Conservation (phyloP, 2,888 invertebrate species). For the Conomelus anceps region DNA sequence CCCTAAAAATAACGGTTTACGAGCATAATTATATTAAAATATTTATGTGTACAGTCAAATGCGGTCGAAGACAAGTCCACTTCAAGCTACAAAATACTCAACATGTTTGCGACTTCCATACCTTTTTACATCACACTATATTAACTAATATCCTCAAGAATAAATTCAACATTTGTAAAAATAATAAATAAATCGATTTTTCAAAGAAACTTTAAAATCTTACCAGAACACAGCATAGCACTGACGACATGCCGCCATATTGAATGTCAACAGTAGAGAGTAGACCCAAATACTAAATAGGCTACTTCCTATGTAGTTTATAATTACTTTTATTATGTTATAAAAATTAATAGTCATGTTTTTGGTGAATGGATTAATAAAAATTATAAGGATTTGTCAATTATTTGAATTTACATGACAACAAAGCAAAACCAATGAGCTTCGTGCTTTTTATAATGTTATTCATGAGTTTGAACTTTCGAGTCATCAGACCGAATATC, state of each 20-base stretch:
- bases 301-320: background rate
- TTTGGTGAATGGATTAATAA: no score
- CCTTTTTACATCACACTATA: background rate
- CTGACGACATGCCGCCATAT: constrained; percentile 94
- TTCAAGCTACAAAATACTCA: background rate
- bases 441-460: no score
- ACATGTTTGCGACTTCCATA: background rate
- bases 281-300: background rate
- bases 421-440: no score
- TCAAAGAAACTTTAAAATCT: constrained; percentile 45
- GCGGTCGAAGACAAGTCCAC: background rate
- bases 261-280: constrained; percentile 58
- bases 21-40: background rate
- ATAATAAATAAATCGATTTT: constrained; percentile 24
- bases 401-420: no score
- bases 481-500: no score
- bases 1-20: background rate
- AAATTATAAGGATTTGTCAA: no score
- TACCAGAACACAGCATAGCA: constrained; percentile 95
- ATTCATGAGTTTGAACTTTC: no score
- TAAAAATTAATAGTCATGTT: no score
- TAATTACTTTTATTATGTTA: no score
- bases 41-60: background rate
- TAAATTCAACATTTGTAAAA: background rate
- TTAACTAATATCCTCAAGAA: background rate